A percentile compares a stretch with the other conserved stretches of the same genome.
phyloP scores from a whole-genome alignment of 2,113 vertebrate species.

The Brachyistius frenatus region DNA sequence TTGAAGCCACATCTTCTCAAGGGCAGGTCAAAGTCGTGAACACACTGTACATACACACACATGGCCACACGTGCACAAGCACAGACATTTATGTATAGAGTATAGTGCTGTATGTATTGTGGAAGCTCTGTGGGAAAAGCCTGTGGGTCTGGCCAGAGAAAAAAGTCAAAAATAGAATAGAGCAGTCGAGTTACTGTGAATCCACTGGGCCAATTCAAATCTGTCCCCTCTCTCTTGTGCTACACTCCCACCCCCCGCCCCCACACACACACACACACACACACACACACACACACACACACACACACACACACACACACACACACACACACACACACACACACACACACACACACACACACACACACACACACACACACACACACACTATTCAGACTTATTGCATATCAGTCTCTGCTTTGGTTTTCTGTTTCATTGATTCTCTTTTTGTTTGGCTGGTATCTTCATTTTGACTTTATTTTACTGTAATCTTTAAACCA shows the following conservation, averaged over 20 bases:
- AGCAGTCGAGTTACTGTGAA: slow-evolving; percentile 47
- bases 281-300: slow-evolving; percentile 10
- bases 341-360: not conserved
- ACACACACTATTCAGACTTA: not conserved
- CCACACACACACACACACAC: slow-evolving; percentile 2
- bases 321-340: not conserved
- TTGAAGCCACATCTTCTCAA: slow-evolving; percentile 67
- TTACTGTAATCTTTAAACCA: slow-evolving; percentile 44
- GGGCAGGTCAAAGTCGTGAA: slow-evolving; percentile 72
- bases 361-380: not conserved
- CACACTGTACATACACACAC: slow-evolving; percentile 15
- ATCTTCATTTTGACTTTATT: slow-evolving; percentile 23
- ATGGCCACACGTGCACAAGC: not conserved
- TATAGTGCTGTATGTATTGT: slow-evolving; percentile 54
- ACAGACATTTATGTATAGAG: slow-evolving; percentile 26
- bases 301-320: no score
- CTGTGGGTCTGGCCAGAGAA: slow-evolving; percentile 66
- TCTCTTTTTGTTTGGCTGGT: not conserved
- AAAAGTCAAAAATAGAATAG: slow-evolving; percentile 72
- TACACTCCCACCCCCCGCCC: not conserved
- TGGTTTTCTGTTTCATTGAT: slow-evolving; percentile 3
- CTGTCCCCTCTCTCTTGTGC: slow-evolving; percentile 24
- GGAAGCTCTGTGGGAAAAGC: slow-evolving; percentile 67
- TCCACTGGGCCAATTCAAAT: slow-evolving; percentile 60
- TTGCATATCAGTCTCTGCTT: slow-evolving; percentile 18